phyloP scores from a whole-genome alignment of 2,888 invertebrate genomes.

The Coremacera marginata region DNA sequence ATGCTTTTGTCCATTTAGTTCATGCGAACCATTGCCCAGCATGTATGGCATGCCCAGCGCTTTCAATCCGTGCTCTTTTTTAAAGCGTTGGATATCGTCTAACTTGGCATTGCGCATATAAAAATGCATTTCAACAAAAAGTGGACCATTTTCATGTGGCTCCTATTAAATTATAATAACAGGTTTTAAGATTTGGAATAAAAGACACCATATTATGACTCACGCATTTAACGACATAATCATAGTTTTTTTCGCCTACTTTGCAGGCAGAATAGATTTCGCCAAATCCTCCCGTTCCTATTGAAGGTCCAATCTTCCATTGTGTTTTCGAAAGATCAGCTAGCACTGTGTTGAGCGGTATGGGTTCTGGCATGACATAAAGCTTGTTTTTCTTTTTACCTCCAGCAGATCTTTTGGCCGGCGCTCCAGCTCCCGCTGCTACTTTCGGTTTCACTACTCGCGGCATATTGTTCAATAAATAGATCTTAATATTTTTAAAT shows the following conservation, averaged over 20 bases:
- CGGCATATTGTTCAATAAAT: conserved; percentile 52
- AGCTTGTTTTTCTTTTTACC: conserved; percentile 61
- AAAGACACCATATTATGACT: conserved; percentile 63
- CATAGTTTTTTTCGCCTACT: conserved; percentile 73
- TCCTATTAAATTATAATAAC: conserved; percentile 46
- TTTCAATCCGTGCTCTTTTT: conserved; percentile 50
- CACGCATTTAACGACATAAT: conserved; percentile 85
- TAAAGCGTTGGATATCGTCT: conserved; percentile 53
- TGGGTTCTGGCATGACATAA: conserved; percentile 65
- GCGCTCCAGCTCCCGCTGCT: conserved; percentile 38
- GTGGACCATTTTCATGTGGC: conserved; percentile 71
- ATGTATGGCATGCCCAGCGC: conserved; percentile 70
- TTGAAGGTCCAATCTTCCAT: conserved; percentile 89
- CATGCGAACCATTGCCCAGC: conserved; percentile 86
- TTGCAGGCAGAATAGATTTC: conserved; percentile 89
- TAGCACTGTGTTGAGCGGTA: conserved; percentile 78
- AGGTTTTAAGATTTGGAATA: neutral
- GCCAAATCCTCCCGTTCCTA: conserved; percentile 94
- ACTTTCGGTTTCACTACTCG: conserved; percentile 54
- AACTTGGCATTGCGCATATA: conserved; percentile 82
- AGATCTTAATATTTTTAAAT: no score
- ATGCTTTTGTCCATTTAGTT: conserved; percentile 80
- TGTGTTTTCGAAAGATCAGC: conserved; percentile 81
- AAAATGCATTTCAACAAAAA: conserved; percentile 76
- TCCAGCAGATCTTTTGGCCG: conserved; percentile 51